These are phyloP conservation scores for Lissonota sp. DNA, from an alignment of 2,888 invertebrate genomes.

Conservation along the genomic window DNA sequence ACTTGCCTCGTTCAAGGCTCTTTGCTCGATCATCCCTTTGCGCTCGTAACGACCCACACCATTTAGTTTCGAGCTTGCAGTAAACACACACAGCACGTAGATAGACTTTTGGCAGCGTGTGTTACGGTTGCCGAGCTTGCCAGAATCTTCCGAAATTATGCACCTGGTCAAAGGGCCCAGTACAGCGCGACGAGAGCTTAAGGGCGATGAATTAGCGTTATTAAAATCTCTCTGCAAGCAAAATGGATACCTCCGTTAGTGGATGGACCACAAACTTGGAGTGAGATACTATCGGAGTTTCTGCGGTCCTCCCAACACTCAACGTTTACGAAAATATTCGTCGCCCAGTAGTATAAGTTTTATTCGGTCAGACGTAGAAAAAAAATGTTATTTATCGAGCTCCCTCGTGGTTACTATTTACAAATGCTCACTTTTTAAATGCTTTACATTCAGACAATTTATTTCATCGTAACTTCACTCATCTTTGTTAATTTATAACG, in stretches of 20 bases:
- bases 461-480: too few relatives aligned
- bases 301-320: not conserved
- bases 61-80: too few relatives aligned
- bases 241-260: constrained; percentile 10
- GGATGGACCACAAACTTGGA: not conserved
- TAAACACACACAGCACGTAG: not conserved
- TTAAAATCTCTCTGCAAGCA: constrained; percentile 55
- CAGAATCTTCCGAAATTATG: constrained; percentile 61
- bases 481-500: too few relatives aligned
- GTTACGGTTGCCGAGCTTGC: constrained; percentile 52
- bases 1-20: constrained; percentile 12
- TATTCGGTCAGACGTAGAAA: not conserved
- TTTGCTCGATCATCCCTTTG: constrained; percentile 26
- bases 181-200: constrained; percentile 1
- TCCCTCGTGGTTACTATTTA: too few relatives aligned
- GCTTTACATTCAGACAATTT: too few relatives aligned
- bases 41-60: constrained; percentile 10
- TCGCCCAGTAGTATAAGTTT: not conserved
- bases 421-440: too few relatives aligned
- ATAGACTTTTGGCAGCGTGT: constrained; percentile 51
- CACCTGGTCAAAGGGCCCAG: constrained; percentile 60
- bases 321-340: not conserved
- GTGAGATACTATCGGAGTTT: constrained; percentile 9
- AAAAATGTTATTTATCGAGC: not conserved
- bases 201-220: constrained; percentile 59